Conservation (phyloP, 2,888 invertebrate species). For the Holacanthella duospinosa region DNA sequence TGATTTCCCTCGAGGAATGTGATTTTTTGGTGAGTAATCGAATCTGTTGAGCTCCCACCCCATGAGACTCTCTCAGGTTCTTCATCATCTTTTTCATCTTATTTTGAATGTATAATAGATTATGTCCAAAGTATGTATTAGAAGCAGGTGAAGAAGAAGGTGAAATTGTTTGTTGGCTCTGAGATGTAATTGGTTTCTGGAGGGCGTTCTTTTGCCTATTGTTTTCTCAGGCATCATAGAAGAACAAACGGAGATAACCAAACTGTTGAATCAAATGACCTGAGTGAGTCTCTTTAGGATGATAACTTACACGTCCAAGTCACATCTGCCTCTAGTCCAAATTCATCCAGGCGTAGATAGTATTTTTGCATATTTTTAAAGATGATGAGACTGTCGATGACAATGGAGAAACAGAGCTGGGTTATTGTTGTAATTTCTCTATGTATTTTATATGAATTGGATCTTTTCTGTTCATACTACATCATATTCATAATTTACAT, state of each 20-base stretch:
- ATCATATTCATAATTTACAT: too few relatives aligned
- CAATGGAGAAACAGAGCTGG: too few relatives aligned
- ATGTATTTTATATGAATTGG: too few relatives aligned
- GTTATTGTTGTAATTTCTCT: too few relatives aligned
- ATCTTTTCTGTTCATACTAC: too few relatives aligned
- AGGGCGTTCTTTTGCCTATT: background rate
- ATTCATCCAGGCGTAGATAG: background rate
- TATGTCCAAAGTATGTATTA: background rate
- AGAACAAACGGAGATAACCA: background rate
- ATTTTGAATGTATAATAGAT: background rate
- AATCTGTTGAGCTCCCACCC: too few relatives aligned
- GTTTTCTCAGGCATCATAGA: background rate
- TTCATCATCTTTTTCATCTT: background rate
- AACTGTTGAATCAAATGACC: background rate
- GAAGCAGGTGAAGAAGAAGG: background rate
- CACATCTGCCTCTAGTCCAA: background rate
- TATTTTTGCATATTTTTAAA: background rate
- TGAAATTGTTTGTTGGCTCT: background rate
- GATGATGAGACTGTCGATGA: too few relatives aligned
- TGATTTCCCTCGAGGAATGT: background rate
- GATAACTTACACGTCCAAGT: background rate
- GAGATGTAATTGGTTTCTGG: conserved; percentile 2
- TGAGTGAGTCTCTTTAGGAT: background rate
- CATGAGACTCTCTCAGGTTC: too few relatives aligned
- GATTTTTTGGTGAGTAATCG: background rate